Evolutionary conservation across 2,797 vertebrate genomes (phyloP), one percentile per base, ranked within the genome.

Genomic region (Emys orbicularis): DNA sequence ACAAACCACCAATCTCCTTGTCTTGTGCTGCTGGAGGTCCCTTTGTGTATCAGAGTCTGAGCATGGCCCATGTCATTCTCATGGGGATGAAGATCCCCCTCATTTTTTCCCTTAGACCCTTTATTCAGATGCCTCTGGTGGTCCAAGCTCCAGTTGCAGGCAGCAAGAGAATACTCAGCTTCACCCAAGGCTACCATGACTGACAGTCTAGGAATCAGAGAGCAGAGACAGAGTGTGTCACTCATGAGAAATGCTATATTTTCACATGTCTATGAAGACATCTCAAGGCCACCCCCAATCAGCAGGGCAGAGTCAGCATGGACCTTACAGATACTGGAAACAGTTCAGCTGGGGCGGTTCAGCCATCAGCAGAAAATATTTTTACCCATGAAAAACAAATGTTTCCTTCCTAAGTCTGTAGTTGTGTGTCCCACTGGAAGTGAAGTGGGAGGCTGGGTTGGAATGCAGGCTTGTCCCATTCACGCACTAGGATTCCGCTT

Each of bases 61-160:
- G 0, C 19, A 37, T 50, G 56, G 49, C 57, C 82, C 68, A 15
- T 2, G 8, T 41, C 1, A 0, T 44, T 79, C 25, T 76, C 25
- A 29, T 16, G 12, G 72, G 41, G 41, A 76, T 34, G 83, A 41
- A 80, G 8, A 81, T 53, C 53, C 25, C 37, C 53, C 11, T 41
- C 37, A 21, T 23, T 44, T 10, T 11, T 57, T 44, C 37, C 34
- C 79, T 91, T 83, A 83, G 92, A 81, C 29, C 57, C 34, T 37
- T 6, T 7, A 13, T 16, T 50, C 54, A 41, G 37, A 29, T 47
- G 54, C 29, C 37, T 57, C 77, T 41, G 50, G 16, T 57, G 16
- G 0, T 0, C 25, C 1, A 0, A 8, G 27, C 15, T 79, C 86
- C 4, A 1, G 79, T 0, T 0, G 52, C 59, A 47, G 65, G 47